Evolutionary conservation across 2,797 vertebrate genomes (phyloP), one percentile per base, ranked within the genome.

Genomic region (Myotis myotis): DNA sequence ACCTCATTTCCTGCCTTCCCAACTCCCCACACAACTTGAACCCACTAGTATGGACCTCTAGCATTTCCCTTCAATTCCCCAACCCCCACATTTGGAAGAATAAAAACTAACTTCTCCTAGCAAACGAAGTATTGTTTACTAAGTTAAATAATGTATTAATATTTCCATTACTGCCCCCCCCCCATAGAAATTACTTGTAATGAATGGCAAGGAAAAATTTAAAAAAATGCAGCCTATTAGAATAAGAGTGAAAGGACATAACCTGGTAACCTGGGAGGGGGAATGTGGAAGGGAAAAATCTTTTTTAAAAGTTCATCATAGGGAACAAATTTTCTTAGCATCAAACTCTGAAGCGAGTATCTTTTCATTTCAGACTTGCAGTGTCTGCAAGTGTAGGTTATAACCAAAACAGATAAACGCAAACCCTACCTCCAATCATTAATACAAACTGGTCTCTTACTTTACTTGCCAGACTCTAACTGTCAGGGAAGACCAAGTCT

Each of bases 401-500:
- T n/a, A 96, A 87, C 22, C 78, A 82, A 89, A 94, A 64, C 17
- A 83, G 70, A 79, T 41, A 92, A 75, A 72, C 47, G 71, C 41
- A 93, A 93, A 87, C 19, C 9, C 44, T 44, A 6, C n/a, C 16
- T 85, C 49, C 33, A 87, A 85, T 7, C n/a, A 51, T 76, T 62
- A 81, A 93, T 10, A 62, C 33, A 78, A 71, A 60, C n/a, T 25
- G 28, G 1, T 44, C 44, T 83, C 79, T 91, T 51, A 20, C 6
- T 92, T 87, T 90, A 51, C 30, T 78, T 87, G 13, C 25, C 96
- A 99, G 98, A 97, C 97, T 93, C 95, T 98, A 28, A 98, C 98
- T 5, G 98, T 98, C 4, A 98, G 97, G 87, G 98, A 99, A 0
- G 98, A 98, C 4, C 97, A 99, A 92, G 70, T 98, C 49, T 98